phyloP scores from a whole-genome alignment of 2,113 vertebrate species.

The Apus apus region DNA sequence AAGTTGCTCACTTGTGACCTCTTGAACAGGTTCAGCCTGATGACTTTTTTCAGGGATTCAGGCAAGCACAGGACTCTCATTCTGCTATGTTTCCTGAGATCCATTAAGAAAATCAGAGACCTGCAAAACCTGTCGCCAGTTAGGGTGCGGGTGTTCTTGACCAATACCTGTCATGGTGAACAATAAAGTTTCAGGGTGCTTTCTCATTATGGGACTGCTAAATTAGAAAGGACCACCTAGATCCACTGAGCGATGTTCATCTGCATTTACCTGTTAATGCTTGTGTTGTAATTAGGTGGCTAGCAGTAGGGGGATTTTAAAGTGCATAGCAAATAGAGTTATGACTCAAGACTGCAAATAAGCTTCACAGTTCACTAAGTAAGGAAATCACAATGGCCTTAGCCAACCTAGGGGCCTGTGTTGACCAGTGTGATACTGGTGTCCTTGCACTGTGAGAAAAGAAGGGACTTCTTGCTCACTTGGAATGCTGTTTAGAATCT shows the following conservation, averaged over 20 bases:
- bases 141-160: background rate
- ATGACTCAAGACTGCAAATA: background rate
- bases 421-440: background rate
- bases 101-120: background rate
- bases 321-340: background rate
- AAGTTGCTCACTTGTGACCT: background rate
- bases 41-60: background rate
- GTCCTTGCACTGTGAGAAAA: background rate
- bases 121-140: background rate
- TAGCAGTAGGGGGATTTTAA: background rate
- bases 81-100: background rate
- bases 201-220: background rate
- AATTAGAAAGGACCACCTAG: background rate
- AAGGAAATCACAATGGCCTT: background rate
- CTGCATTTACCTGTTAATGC: background rate
- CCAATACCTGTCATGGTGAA: background rate
- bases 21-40: background rate
- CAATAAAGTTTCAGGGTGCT: background rate
- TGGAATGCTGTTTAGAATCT: background rate
- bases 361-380: background rate
- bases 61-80: rapidly evolving
- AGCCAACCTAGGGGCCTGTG: rapidly evolving
- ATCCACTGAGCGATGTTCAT: background rate
- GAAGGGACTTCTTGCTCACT: background rate
- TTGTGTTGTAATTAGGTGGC: background rate